Evolutionary conservation across 2,113 vertebrate genomes (phyloP).

Genomic region (Limanda limanda): DNA sequence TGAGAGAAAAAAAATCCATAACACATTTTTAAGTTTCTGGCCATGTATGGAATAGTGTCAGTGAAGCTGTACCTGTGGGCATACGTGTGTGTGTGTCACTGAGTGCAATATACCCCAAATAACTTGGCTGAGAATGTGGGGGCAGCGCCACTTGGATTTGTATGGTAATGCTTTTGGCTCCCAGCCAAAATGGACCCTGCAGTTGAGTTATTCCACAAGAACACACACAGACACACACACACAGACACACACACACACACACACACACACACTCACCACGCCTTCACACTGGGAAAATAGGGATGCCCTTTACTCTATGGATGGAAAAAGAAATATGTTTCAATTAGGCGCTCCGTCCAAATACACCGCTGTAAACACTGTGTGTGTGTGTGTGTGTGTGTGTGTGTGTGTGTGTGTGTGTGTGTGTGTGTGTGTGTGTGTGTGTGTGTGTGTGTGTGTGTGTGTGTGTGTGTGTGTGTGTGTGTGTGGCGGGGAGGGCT

Average conservation of each 20-base stretch:
- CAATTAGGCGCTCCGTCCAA: constrained; percentile 79
- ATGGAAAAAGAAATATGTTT: constrained; percentile 83
- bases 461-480: constrained; percentile 37
- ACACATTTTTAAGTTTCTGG: constrained; percentile 39
- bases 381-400: constrained; percentile 56
- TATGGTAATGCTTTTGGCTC: constrained; percentile 70
- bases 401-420: constrained; percentile 45
- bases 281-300: constrained; percentile 65
- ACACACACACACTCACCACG: constrained; percentile 37
- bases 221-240: constrained; percentile 6
- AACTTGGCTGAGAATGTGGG: constrained; percentile 46
- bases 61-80: constrained; percentile 23
- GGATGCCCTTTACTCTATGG: constrained; percentile 77
- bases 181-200: constrained; percentile 59
- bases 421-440: constrained; percentile 56
- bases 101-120: constrained; percentile 46
- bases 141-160: constrained; percentile 64
- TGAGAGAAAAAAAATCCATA: constrained; percentile 38
- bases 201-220: constrained; percentile 56
- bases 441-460: constrained; percentile 34
- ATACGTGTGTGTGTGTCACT: constrained; percentile 30
- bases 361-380: constrained; percentile 76
- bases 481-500: constrained; percentile 21
- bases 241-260: constrained; percentile 36
- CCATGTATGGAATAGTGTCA: constrained; percentile 31